Evolutionary conservation across 2,113 vertebrate genomes (phyloP).

Genomic region (Galemys pyrenaicus): DNA sequence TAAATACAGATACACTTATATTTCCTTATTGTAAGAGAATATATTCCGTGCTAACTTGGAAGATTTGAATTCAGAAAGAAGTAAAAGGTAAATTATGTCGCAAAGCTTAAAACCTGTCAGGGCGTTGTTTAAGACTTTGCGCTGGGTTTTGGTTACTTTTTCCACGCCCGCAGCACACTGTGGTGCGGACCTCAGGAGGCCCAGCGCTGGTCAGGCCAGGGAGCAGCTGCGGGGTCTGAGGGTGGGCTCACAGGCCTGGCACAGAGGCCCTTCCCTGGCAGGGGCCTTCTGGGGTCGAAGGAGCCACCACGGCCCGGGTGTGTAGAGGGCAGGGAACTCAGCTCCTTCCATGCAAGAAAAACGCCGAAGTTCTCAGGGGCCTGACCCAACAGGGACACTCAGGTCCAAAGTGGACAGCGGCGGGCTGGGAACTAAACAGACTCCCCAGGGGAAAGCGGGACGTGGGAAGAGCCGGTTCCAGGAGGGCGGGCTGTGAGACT

Average conservation of each 20-base stretch:
- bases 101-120: neutral
- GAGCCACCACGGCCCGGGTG: neutral
- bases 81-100: neutral
- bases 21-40: neutral
- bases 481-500: neutral
- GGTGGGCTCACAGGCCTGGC: fast-evolving
- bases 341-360: neutral
- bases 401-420: neutral
- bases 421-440: neutral
- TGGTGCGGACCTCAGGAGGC: neutral
- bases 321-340: fast-evolving
- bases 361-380: neutral
- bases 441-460: neutral
- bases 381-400: neutral
- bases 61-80: neutral
- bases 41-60: neutral
- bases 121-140: neutral
- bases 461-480: neutral
- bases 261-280: neutral
- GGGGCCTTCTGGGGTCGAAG: neutral
- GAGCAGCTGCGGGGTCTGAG: too few relatives aligned
- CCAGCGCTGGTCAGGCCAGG: too few relatives aligned
- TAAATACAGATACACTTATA: neutral
- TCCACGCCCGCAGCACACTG: fast-evolving
- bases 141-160: neutral